Percentiles rank a stretch among this genome's conserved stretches.
Conservation (phyloP, 92 coral and sea anemone species). For the Ricordea florida region DNA sequence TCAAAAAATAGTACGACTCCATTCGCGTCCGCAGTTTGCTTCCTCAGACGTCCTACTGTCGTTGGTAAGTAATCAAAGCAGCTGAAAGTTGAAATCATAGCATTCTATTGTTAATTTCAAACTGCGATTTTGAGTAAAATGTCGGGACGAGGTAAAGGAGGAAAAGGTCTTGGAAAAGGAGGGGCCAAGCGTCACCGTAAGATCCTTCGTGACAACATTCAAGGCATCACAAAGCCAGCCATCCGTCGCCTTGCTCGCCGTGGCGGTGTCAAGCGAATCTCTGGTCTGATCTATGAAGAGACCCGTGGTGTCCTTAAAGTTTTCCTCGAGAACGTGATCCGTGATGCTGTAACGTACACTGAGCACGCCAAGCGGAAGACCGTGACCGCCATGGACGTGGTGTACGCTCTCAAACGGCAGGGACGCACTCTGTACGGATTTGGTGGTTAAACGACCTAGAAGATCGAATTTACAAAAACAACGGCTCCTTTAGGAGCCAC, state of each 20-base stretch:
- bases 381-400: conserved; percentile 97
- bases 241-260: conserved; percentile 98
- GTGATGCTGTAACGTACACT: conserved; percentile 97
- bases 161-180: conserved; percentile 92
- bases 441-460: conserved; percentile 58
- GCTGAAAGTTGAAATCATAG: neutral
- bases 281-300: conserved; percentile 86
- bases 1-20: neutral
- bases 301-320: conserved; percentile 97
- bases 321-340: conserved; percentile 95
- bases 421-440: conserved; percentile 98
- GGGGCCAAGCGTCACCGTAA: conserved; percentile 97
- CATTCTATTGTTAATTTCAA: neutral
- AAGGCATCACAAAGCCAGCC: conserved; percentile 95
- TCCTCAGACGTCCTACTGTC: conserved; percentile 2
- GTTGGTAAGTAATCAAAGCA: neutral
- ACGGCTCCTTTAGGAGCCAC: conserved; percentile 93
- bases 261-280: conserved; percentile 96
- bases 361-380: conserved; percentile 99
- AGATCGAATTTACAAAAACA: conserved; percentile 11
- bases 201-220: conserved; percentile 93
- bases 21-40: neutral
- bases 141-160: conserved; percentile 98
- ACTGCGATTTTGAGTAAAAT: conserved; percentile 2
- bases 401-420: conserved; percentile 92